These are phyloP conservation scores for Hirundichthys speculiger DNA, from an alignment of 2,113 vertebrate species.

Conservation along the genomic window DNA sequence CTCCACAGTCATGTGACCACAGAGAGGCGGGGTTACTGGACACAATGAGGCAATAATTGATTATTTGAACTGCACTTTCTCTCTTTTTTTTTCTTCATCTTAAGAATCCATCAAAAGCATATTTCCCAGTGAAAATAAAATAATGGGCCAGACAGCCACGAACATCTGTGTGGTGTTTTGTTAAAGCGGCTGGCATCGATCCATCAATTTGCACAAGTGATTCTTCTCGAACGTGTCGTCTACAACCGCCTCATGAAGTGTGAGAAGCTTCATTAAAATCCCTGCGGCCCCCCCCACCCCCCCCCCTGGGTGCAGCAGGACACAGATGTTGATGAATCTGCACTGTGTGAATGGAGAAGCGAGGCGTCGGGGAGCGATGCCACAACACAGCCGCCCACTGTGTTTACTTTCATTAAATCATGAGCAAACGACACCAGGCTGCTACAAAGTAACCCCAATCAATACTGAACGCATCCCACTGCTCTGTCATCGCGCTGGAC, in stretches of 20 bases:
- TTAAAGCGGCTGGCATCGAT: slow-evolving; percentile 7
- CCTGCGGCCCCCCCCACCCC: slow-evolving; percentile 9
- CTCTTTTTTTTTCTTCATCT: background rate
- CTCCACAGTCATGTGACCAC: background rate
- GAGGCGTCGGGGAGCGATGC: slow-evolving; percentile 8
- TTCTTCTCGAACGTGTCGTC: background rate
- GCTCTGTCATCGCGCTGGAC: background rate
- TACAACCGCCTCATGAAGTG: slow-evolving; percentile 7
- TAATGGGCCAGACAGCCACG: background rate
- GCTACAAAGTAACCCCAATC: slow-evolving; percentile 15
- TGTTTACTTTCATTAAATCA: slow-evolving; percentile 36
- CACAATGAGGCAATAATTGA: slow-evolving; percentile 1
- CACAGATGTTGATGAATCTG: slow-evolving; percentile 27
- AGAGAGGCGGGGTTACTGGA: no score
- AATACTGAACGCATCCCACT: background rate
- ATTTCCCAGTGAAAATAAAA: background rate
- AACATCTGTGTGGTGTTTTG: background rate
- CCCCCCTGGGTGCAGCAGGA: background rate
- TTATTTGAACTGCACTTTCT: background rate
- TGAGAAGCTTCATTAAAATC: slow-evolving; percentile 18
- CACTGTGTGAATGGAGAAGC: slow-evolving; percentile 4
- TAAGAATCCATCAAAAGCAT: background rate
- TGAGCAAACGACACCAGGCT: slow-evolving; percentile 21
- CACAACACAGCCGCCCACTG: slow-evolving; percentile 13
- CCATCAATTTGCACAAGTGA: background rate